phyloP scores from a whole-genome alignment of 2,797 vertebrate species.

The Euphonia xanthogaster region DNA sequence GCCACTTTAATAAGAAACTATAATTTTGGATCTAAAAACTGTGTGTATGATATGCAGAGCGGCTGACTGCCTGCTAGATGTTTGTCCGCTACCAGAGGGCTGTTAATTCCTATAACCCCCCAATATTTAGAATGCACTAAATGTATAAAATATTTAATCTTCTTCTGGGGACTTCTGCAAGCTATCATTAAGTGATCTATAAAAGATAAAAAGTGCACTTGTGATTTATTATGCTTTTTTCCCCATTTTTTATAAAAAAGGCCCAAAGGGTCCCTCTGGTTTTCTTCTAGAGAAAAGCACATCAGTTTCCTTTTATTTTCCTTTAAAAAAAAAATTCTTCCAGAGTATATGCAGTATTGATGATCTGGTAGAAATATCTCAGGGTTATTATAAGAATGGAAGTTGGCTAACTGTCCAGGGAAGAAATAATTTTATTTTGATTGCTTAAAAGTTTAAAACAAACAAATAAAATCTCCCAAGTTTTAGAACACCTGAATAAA shows the following conservation, averaged over 20 bases:
- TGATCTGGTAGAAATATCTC: neutral
- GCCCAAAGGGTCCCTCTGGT: neutral
- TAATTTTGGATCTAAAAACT: neutral
- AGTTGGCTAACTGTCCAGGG: neutral
- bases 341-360: neutral
- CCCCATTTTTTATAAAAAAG: neutral
- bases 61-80: neutral
- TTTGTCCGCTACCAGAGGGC: neutral
- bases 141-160: neutral
- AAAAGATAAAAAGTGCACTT: neutral
- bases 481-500: conserved; percentile 34
- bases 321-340: neutral
- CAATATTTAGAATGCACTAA: neutral
- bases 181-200: neutral
- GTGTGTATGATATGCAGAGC: neutral
- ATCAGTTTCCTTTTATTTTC: neutral
- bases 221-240: neutral
- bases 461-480: neutral
- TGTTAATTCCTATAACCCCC: neutral
- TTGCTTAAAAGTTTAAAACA: neutral
- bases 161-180: neutral
- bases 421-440: neutral
- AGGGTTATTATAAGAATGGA: neutral
- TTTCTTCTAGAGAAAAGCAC: neutral
- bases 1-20: neutral